A percentile compares a stretch with the other conserved stretches of the same genome.
Conservation (phyloP, 2,888 invertebrate genomes). For the Cabera pusaria region DNA sequence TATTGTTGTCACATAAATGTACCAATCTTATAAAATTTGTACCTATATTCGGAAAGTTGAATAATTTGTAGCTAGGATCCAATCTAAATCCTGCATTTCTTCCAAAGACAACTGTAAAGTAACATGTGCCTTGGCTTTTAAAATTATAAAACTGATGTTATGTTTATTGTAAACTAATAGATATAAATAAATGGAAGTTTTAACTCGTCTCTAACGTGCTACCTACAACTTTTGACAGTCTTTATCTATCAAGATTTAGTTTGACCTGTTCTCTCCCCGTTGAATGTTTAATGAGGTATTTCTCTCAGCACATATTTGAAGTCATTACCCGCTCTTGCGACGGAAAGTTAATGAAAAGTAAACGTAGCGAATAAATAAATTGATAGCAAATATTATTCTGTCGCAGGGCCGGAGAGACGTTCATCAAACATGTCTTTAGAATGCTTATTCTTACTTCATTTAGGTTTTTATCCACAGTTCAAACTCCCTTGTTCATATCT, state of each 20-base stretch:
- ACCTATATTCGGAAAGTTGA: conserved; percentile 83
- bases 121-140: conserved; percentile 81
- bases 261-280: conserved; percentile 23
- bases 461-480: too few species aligned
- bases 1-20: conserved; percentile 83
- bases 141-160: conserved; percentile 69
- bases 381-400: conserved; percentile 12
- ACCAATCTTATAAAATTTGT: conserved; percentile 82
- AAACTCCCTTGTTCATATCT: conserved; percentile 1
- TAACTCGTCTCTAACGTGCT: conserved; percentile 60
- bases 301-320: conserved; percentile 15
- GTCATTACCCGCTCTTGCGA: conserved; percentile 6
- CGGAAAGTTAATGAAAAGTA: conserved; percentile 2
- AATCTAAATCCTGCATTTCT: conserved; percentile 79
- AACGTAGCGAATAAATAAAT: conserved; percentile 14
- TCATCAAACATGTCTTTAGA: too few species aligned
- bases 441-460: too few species aligned
- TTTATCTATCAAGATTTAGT: conserved; percentile 11
- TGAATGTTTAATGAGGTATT: conserved; percentile 16
- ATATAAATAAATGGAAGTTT: conserved; percentile 43
- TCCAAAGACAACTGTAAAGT: conserved; percentile 71
- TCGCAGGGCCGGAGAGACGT: conserved; percentile 7
- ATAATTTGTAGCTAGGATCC: conserved; percentile 82
- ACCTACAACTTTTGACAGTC: conserved; percentile 41
- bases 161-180: conserved; percentile 59